These are phyloP conservation scores for Venustaconcha ellipsiformis DNA, from an alignment of 1,140 invertebrate species.

Conservation along the genomic window DNA sequence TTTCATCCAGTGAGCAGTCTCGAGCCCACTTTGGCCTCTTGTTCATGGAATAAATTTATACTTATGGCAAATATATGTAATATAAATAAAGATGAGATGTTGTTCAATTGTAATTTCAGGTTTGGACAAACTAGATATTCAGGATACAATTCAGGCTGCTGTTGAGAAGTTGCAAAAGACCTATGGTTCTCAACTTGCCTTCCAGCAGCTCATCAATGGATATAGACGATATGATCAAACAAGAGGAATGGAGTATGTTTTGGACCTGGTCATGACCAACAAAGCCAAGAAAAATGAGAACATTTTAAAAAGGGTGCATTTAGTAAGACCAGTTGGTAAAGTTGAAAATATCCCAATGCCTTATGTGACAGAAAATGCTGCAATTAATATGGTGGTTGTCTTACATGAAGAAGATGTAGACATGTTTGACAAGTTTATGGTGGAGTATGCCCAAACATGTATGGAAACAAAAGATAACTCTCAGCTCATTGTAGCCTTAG, in stretches of 20 bases:
- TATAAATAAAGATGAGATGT: not conserved
- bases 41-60: not conserved
- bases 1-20: not conserved
- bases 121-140: slow-evolving; percentile 77
- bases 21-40: not conserved
- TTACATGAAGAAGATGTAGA: slow-evolving; percentile 72
- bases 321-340: slow-evolving; percentile 81
- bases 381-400: slow-evolving; percentile 82
- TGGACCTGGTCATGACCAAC: slow-evolving; percentile 78
- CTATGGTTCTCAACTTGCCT: slow-evolving; percentile 68
- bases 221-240: slow-evolving; percentile 89
- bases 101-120: slow-evolving; percentile 54
- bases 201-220: slow-evolving; percentile 78
- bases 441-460: slow-evolving; percentile 78
- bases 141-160: slow-evolving; percentile 76
- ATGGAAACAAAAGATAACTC: slow-evolving; percentile 84
- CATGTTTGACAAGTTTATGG: slow-evolving; percentile 76
- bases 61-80: not conserved
- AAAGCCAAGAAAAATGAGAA: slow-evolving; percentile 50
- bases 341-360: slow-evolving; percentile 88
- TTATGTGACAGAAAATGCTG: slow-evolving; percentile 90
- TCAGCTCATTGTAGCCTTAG: slow-evolving; percentile 76
- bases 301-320: slow-evolving; percentile 56
- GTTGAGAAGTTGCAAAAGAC: slow-evolving; percentile 73
- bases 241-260: slow-evolving; percentile 87